Percentiles rank a stretch among this genome's conserved stretches.
These are phyloP conservation scores for Ormyrus nitidulus DNA, from an alignment of 2,888 invertebrate species.

Conservation along the genomic window DNA sequence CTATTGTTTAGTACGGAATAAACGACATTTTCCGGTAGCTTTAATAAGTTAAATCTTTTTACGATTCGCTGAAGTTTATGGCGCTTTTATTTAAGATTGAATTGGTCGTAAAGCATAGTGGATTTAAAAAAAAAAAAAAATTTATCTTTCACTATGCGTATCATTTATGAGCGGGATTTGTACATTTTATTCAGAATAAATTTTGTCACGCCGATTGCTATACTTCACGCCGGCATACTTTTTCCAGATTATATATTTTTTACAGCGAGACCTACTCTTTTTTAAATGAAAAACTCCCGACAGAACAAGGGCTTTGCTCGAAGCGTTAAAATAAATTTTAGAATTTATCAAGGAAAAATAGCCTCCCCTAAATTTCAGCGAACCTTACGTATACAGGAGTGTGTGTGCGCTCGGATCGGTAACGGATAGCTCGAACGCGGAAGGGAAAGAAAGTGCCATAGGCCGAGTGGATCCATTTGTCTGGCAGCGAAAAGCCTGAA, in stretches of 20 bases:
- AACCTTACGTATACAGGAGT: no score
- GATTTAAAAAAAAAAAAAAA: slow-evolving; percentile 11
- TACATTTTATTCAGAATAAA: background rate
- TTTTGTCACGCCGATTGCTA: no score
- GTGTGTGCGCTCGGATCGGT: background rate
- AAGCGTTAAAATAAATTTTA: no score
- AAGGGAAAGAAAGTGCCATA: background rate
- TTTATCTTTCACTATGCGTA: no score
- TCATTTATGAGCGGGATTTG: background rate
- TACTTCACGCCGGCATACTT: no score
- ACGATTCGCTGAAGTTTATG: slow-evolving; percentile 43
- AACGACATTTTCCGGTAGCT: slow-evolving; percentile 41
- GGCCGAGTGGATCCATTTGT: background rate
- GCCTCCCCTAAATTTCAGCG: no score
- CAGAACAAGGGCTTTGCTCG: no score
- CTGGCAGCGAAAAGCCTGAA: slow-evolving; percentile 1
- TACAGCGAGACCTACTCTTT: no score
- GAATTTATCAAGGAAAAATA: no score
- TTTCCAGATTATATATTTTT: no score
- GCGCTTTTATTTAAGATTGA: slow-evolving; percentile 41
- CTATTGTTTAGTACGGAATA: slow-evolving; percentile 46
- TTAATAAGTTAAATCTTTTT: slow-evolving; percentile 50
- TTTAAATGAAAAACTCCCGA: no score
- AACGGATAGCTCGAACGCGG: background rate
- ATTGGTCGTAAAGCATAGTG: slow-evolving; percentile 6